phyloP scores from a whole-genome alignment of 2,797 vertebrate species.

The Nothura maculosa region DNA sequence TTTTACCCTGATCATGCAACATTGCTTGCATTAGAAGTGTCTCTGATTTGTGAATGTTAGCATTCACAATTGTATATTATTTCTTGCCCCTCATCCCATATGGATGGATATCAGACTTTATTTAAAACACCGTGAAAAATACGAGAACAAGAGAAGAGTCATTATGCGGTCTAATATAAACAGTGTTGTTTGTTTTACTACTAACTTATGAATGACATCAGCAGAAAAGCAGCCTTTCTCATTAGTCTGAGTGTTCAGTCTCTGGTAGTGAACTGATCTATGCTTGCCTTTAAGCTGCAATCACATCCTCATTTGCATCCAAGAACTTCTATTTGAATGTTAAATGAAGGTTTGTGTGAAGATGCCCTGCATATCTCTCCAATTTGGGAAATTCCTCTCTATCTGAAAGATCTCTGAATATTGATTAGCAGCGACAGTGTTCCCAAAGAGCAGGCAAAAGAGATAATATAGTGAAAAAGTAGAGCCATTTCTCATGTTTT shows the following conservation, averaged over 20 bases:
- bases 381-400: background rate
- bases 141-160: background rate
- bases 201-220: background rate
- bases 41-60: background rate
- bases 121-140: slow-evolving; percentile 13
- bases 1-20: background rate
- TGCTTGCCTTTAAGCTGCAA: background rate
- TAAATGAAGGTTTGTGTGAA: background rate
- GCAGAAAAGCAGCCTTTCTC: background rate
- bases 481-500: background rate
- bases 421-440: slow-evolving; percentile 13
- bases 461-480: background rate
- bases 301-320: background rate
- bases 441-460: background rate
- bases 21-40: background rate
- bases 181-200: background rate
- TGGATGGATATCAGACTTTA: background rate
- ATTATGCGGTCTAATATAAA: background rate
- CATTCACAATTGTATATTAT: background rate
- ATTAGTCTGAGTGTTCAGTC: background rate
- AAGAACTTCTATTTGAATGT: background rate
- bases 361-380: background rate
- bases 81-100: background rate
- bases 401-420: background rate
- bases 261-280: background rate